phyloP scores from a whole-genome alignment of 1,140 invertebrate genomes.

The Drosophila melanica region DNA sequence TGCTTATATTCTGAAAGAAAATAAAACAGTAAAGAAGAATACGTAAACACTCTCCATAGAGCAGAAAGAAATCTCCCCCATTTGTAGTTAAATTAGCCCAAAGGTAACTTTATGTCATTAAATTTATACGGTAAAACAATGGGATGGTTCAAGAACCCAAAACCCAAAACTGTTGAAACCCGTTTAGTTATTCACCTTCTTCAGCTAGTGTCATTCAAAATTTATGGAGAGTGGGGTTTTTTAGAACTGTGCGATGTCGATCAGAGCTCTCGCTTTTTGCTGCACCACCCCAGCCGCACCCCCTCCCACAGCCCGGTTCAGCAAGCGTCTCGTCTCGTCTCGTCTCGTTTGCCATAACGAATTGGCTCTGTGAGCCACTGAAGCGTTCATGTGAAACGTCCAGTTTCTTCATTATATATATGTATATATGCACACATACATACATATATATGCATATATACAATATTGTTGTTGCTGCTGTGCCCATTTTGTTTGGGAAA shows the following conservation, averaged over 20 bases:
- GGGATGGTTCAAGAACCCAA: no score
- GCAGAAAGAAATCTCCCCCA: no score
- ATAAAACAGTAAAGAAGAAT: no score
- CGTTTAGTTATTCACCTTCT: not conserved
- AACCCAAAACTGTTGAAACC: no score
- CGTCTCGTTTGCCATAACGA: constrained; percentile 50
- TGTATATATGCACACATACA: constrained; percentile 6
- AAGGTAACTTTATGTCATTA: no score
- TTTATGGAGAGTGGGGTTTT: not conserved
- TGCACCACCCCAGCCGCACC: not conserved
- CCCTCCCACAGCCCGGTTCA: not conserved
- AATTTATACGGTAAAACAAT: no score
- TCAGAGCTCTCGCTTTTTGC: constrained; percentile 42
- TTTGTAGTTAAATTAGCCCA: no score
- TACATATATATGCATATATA: constrained; percentile 35
- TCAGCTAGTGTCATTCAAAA: constrained; percentile 1
- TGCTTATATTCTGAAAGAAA: no score
- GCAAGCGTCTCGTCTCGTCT: constrained; percentile 11
- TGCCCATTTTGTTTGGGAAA: constrained; percentile 77
- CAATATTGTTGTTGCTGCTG: constrained; percentile 29
- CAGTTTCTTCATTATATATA: constrained; percentile 65
- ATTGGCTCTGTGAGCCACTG: constrained; percentile 62
- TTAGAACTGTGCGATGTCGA: constrained; percentile 26
- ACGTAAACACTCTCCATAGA: no score
- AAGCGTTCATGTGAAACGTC: constrained; percentile 83